phyloP scores from a whole-genome alignment of 2,797 vertebrate genomes.

The Lindbergichthys nudifrons region DNA sequence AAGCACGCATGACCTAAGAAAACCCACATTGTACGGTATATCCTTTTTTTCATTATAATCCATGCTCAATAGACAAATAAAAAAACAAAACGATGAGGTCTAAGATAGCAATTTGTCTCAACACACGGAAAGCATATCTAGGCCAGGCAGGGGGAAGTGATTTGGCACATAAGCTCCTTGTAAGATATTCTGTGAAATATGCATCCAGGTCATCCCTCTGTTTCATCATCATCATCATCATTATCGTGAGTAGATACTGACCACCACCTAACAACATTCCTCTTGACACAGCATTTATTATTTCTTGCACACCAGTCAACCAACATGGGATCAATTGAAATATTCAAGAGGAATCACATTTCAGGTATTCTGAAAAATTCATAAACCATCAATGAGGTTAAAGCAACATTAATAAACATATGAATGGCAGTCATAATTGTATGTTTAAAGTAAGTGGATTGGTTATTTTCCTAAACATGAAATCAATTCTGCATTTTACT shows the following conservation, averaged over 20 bases:
- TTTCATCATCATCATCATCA: constrained; percentile 69
- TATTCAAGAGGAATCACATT: constrained; percentile 56
- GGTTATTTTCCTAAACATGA: background rate
- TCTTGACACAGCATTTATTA: constrained; percentile 38
- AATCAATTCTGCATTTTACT: background rate
- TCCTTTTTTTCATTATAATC: constrained; percentile 41
- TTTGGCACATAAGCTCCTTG: constrained; percentile 74
- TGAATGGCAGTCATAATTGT: constrained; percentile 11
- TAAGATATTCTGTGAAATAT: constrained; percentile 73
- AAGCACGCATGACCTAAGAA: constrained; percentile 30
- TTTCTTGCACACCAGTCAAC: constrained; percentile 60
- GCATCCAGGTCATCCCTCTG: constrained; percentile 65
- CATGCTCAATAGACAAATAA: constrained; percentile 35
- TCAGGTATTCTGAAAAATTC: constrained; percentile 22
- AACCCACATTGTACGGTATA: constrained; percentile 29
- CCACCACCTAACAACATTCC: constrained; percentile 19
- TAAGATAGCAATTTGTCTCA: constrained; percentile 52
- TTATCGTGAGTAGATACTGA: constrained; percentile 68
- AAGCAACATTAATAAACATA: constrained; percentile 24
- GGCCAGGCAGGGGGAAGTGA: constrained; percentile 68
- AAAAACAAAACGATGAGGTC: constrained; percentile 43
- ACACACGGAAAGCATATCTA: constrained; percentile 68
- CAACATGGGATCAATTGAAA: constrained; percentile 65
- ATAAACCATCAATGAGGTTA: constrained; percentile 21
- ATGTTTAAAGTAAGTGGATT: constrained; percentile 23